Conservation (phyloP, 2,797 vertebrate species). For the Dicrostonyx torquatus region DNA sequence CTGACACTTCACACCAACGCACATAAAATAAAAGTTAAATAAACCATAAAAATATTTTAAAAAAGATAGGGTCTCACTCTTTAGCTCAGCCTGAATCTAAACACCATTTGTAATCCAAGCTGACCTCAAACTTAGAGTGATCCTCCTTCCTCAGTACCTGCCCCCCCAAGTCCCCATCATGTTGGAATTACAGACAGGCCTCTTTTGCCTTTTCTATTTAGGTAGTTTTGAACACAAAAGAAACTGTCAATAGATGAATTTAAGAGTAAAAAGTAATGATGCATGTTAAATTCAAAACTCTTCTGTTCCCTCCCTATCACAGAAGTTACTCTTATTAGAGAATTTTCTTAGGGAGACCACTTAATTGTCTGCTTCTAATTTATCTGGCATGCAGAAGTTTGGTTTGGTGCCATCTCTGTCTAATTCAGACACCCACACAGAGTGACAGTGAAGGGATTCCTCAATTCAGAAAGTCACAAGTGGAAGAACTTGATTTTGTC, state of each 20-base stretch:
- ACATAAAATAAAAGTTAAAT: too few species aligned
- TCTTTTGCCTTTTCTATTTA: not conserved
- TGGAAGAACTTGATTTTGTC: not conserved
- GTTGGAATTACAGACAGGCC: not conserved
- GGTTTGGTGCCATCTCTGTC: not conserved
- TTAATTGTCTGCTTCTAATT: not conserved
- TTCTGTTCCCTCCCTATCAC: not conserved
- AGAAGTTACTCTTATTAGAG: not conserved
- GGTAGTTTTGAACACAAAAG: not conserved
- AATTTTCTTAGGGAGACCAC: not conserved
- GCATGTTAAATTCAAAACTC: not conserved
- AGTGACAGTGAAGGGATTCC: not conserved
- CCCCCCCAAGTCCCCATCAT: not conserved
- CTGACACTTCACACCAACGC: too few species aligned
- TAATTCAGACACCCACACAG: not conserved
- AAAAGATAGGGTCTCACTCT: not conserved
- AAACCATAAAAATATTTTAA: too few species aligned
- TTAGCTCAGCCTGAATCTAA: not conserved
- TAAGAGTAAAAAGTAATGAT: conserved; percentile 11
- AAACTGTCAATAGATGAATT: not conserved
- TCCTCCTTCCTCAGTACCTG: not conserved
- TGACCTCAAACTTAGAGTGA: not conserved
- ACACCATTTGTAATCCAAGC: not conserved
- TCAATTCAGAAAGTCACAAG: conserved; percentile 37
- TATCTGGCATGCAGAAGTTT: not conserved